Percentiles rank a stretch among this genome's conserved stretches.
phyloP scores from a whole-genome alignment of 2,113 vertebrate species.

The Rhegmatorhina hoffmannsi region DNA sequence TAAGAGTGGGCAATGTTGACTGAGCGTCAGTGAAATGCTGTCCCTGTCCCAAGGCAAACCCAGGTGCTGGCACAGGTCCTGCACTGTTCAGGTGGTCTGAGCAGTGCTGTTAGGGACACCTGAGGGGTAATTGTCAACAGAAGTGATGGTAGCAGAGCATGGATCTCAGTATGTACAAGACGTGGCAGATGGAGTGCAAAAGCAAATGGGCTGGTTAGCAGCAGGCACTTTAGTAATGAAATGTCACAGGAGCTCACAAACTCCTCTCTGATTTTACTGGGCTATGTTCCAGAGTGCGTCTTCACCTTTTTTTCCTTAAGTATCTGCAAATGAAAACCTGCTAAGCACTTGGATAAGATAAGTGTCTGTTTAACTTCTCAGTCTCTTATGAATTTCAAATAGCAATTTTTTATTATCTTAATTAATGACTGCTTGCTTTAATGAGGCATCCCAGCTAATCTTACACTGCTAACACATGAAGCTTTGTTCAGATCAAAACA shows the following conservation, averaged over 20 bases:
- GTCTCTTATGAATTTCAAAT: slow-evolving; percentile 41
- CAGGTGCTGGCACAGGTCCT: neutral
- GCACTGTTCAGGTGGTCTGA: neutral
- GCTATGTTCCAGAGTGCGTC: neutral
- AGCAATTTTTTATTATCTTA: slow-evolving; percentile 21
- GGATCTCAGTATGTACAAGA: slow-evolving; percentile 29
- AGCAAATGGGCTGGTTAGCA: neutral
- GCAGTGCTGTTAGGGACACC: neutral
- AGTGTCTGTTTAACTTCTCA: slow-evolving; percentile 10
- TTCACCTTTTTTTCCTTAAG: neutral
- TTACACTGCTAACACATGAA: neutral
- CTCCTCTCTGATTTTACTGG: slow-evolving; percentile 23
- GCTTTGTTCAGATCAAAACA: neutral
- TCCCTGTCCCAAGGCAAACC: neutral
- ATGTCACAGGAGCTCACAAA: neutral
- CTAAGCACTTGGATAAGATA: slow-evolving; percentile 38
- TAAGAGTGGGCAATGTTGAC: neutral
- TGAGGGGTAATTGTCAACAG: neutral
- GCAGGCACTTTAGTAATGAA: slow-evolving; percentile 37
- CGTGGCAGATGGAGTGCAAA: slow-evolving; percentile 62
- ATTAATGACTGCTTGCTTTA: slow-evolving; percentile 38
- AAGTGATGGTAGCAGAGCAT: neutral
- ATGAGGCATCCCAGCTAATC: slow-evolving; percentile 21
- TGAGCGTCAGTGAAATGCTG: neutral
- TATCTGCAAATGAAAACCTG: slow-evolving; percentile 41